Evolutionary conservation across 2,113 vertebrate species (phyloP).

Genomic region (Lates calcarifer): DNA sequence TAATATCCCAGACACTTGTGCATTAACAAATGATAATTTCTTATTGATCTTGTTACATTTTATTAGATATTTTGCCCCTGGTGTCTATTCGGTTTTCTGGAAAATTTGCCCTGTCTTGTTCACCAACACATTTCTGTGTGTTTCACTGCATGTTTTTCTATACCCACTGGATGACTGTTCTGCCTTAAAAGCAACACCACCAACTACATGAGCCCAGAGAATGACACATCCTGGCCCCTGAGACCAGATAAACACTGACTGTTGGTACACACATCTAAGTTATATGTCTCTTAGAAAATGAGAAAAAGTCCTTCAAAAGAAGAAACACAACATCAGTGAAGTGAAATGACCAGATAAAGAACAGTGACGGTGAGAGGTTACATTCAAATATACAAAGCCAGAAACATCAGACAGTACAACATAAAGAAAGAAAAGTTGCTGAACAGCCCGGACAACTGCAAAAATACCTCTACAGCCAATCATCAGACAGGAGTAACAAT

Average conservation of each 20-base stretch:
- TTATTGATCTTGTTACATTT: background rate
- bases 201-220: background rate
- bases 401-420: background rate
- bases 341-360: background rate
- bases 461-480: background rate
- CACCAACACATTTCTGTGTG: background rate
- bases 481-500: background rate
- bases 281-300: background rate
- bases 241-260: conserved; percentile 6
- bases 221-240: background rate
- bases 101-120: background rate
- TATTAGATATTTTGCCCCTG: background rate
- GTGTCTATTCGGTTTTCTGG: background rate
- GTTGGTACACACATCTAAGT: background rate
- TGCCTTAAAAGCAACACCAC: conserved; percentile 15
- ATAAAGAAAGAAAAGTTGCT: background rate
- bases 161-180: no score
- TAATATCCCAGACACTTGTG: background rate
- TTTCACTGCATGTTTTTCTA: no score
- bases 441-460: background rate
- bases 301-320: background rate
- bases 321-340: background rate
- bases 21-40: background rate
- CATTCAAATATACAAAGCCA: background rate
- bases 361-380: background rate